These are phyloP conservation scores for Seira musarum DNA, from an alignment of 2,888 invertebrate species.

Conservation along the genomic window DNA sequence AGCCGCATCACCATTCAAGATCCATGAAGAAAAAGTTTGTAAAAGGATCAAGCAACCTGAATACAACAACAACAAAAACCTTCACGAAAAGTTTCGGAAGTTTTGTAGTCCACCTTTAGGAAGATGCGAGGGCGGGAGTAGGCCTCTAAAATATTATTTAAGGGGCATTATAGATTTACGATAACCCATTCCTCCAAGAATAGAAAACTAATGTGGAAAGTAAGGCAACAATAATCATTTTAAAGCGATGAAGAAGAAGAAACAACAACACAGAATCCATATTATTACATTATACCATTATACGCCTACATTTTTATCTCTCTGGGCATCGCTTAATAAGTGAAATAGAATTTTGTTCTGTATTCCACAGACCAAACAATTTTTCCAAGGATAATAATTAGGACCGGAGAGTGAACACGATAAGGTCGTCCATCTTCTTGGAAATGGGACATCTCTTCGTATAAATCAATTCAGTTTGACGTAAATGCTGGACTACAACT, in stretches of 20 bases:
- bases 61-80: constrained; percentile 1
- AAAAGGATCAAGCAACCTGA: constrained; percentile 6
- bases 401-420: constrained; percentile 44
- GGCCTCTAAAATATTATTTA: background rate
- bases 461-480: constrained; percentile 57
- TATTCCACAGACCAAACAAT: constrained; percentile 17
- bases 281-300: background rate
- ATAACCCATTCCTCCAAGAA: background rate
- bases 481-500: constrained; percentile 42
- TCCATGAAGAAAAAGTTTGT: background rate
- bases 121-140: background rate
- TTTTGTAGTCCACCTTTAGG: background rate
- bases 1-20: background rate
- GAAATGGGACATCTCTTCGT: constrained; percentile 55
- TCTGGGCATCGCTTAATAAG: background rate
- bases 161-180: background rate
- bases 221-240: constrained; percentile 39
- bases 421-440: constrained; percentile 52
- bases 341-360: background rate
- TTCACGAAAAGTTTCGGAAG: background rate
- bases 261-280: constrained; percentile 25
- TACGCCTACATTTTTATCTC: background rate
- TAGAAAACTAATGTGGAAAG: constrained; percentile 8
- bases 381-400: constrained; percentile 47
- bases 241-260: background rate